These are phyloP conservation scores for Glandiceps talaboti DNA, from an alignment of 53 echinoderm and acorn worm genomes.

Conservation along the genomic window DNA sequence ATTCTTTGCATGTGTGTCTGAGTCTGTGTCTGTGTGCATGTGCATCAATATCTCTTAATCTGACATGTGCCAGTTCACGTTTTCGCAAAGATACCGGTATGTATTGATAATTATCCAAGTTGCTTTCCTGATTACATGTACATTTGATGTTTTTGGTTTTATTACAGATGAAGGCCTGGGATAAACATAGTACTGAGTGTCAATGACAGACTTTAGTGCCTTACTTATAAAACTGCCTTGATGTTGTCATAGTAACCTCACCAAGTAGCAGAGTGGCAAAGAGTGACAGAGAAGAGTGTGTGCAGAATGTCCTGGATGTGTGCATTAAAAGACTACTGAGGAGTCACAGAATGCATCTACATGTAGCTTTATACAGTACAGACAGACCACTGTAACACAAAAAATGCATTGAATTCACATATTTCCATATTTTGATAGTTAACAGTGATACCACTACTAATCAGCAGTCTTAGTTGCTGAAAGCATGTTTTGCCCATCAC, in stretches of 20 bases:
- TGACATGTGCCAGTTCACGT: no score
- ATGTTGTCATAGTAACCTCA: background rate
- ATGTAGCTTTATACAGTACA: no score
- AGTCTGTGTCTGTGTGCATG: background rate
- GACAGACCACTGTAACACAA: no score
- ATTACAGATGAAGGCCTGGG: background rate
- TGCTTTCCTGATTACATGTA: background rate
- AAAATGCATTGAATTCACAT: no score
- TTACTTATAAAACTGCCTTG: no score
- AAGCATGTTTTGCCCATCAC: no score
- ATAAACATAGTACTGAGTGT: background rate
- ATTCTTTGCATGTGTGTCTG: background rate
- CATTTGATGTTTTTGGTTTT: background rate
- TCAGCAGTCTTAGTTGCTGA: no score
- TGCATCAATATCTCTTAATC: background rate
- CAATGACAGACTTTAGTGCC: conserved; percentile 4
- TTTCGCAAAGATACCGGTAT: no score
- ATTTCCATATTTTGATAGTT: no score
- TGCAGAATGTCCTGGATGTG: background rate
- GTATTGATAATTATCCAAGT: background rate
- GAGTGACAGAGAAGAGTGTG: background rate
- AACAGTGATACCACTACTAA: no score
- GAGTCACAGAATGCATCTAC: background rate
- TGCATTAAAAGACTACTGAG: background rate
- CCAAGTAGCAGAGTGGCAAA: background rate